Percentiles rank a stretch among this genome's conserved stretches.
Evolutionary conservation across 1,140 invertebrate species (phyloP).

Genomic region (Nasonia longicornis): DNA sequence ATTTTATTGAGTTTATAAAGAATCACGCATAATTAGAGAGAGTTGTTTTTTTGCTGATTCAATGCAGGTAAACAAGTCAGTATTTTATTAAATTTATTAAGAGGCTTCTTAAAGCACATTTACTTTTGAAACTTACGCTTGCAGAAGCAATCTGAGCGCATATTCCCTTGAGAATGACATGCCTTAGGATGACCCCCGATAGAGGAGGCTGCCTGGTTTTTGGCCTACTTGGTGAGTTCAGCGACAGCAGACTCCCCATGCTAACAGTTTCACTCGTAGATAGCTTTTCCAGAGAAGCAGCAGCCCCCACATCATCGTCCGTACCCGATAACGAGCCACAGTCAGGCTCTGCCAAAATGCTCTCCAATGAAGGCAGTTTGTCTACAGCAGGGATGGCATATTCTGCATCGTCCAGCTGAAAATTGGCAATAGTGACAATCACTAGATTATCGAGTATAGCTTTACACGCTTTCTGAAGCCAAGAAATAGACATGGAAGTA

Average conservation of each 20-base stretch:
- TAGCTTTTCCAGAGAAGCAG: slow-evolving; percentile 58
- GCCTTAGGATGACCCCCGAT: slow-evolving; percentile 82
- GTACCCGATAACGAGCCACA: slow-evolving; percentile 73
- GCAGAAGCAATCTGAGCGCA: slow-evolving; percentile 88
- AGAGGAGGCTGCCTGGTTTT: slow-evolving; percentile 66
- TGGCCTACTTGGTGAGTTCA: slow-evolving; percentile 65
- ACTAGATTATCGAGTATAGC: neutral
- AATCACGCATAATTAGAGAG: too few species aligned
- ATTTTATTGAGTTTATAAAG: neutral
- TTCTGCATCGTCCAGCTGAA: slow-evolving; percentile 83
- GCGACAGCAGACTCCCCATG: slow-evolving; percentile 63
- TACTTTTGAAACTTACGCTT: slow-evolving; percentile 70
- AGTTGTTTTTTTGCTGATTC: too few species aligned
- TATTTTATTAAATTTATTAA: neutral
- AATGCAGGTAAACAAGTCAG: too few species aligned
- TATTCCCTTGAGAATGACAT: slow-evolving; percentile 85
- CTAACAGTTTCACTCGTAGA: slow-evolving; percentile 64
- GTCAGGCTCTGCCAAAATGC: slow-evolving; percentile 84
- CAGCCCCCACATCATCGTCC: slow-evolving; percentile 68
- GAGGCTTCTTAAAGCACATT: neutral
- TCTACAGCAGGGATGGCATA: slow-evolving; percentile 85
- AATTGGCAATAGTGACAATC: slow-evolving; percentile 21
- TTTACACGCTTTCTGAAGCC: too few species aligned
- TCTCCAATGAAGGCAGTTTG: slow-evolving; percentile 85
- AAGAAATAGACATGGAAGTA: neutral